Evolutionary conservation across 1,140 invertebrate species (phyloP), one percentile per base, ranked within the genome.

Genomic region (Teleopsis dalmanni): DNA sequence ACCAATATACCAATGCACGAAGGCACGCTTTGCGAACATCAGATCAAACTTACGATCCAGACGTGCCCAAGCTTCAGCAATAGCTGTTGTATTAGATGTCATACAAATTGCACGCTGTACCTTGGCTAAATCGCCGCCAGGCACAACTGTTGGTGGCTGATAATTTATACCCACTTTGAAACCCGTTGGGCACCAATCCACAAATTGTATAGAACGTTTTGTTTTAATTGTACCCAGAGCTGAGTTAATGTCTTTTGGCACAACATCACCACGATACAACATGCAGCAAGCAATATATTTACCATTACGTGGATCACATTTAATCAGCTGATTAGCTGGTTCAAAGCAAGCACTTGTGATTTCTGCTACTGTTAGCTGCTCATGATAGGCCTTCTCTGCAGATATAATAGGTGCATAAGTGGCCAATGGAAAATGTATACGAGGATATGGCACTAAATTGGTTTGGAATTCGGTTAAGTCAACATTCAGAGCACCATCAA

Each of bases 321-420:
- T 92, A n/a, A 92, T 88, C 89, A 92, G 91, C 77, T 91, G 88
- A 75, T 90, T 92, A 58, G 83, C 81, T 29, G 87, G 84, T 70
- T 91, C 88, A 72, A 92, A 92, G 72, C 87, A 90, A n/a, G 86
- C 83, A 69, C 85, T 89, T 60, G 89, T 92, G 61, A 92, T 91
- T 68, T 92, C 88, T 26, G 83, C 81, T n/a, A 92, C 84, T 8
- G 82, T 84, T 50, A 87, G 72, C 59, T 85, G 81, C 65, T 89
- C 86, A 68, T 89, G 86, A 75, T 87, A 87, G n/a, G 88, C 87
- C 73, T 88, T 89, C 66, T 89, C 88, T 43, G 85, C 82, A 1
- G 84, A 87, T 65, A 91, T 86, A 59, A 91, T 84, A 7, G 88
- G 88, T 10, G 88, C 84, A 68, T 91, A 92, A 14, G 87, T 90